Evolutionary conservation across 2,113 vertebrate species (phyloP), one percentile per base, ranked within the genome.

Genomic region (Mustela lutreola): DNA sequence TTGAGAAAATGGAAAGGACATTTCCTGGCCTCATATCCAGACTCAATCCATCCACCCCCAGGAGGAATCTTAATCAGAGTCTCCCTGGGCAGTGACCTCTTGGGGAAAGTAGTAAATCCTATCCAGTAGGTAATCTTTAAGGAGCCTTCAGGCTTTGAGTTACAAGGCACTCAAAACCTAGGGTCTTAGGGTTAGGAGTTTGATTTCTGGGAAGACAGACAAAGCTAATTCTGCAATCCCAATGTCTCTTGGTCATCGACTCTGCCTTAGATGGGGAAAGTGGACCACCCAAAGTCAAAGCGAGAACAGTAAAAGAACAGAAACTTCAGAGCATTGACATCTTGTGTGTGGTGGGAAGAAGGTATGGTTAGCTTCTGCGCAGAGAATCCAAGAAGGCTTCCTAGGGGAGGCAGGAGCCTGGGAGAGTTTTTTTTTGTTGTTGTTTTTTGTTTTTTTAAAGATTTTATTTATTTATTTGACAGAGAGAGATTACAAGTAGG

Each of bases 91-190:
- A 83, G 60, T 97, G 97, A 98, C 97, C 97, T 96, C 95, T 97
- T 98, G 97, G 98, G 96, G 96, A 98, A 98, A 98, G 97, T 96
- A 98, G 95, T 97, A 98, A 98, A 98, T 98, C 95, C 96, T 89
- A 92, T 65, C 92, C 95, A 96, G 96, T 95, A 94, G 97, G 92
- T 96, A 95, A 97, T 97, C 98, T 95, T 95, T 96, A 98, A 98
- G 96, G 94, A 97, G 89, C 71, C 95, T 88, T 96, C 70, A 88
- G 91, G 60, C 88, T 98, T 98, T 98, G 93, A 42, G 42, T 42
- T 42, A 42, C 42, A 42, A 42, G 42, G 42, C 42, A 42, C 90
- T 94, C 70, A 53, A 95, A 96, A 71, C 39, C 79, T 97, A 84
- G 83, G 87, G 96, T 86, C 78, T 94, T 97, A 82, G 82, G 67